Evolutionary conservation across 1,140 invertebrate species (phyloP).

Genomic region (Antheraea mylitta): DNA sequence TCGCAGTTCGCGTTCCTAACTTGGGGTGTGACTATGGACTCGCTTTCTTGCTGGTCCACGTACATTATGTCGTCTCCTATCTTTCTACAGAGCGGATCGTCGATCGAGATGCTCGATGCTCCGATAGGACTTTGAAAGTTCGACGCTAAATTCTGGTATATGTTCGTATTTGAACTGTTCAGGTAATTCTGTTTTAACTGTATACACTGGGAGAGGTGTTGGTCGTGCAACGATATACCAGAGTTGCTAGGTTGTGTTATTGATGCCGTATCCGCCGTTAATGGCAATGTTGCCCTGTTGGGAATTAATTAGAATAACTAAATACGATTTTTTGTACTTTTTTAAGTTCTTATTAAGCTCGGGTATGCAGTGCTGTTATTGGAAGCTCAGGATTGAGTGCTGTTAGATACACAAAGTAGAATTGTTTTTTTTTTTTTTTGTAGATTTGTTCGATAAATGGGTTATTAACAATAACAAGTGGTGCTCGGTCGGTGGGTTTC

Average conservation of each 20-base stretch:
- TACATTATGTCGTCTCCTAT: conserved; percentile 67
- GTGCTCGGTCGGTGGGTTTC: conserved; percentile 50
- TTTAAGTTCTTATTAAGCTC: conserved; percentile 33
- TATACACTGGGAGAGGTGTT: conserved; percentile 79
- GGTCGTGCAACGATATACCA: conserved; percentile 73
- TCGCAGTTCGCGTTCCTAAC: conserved; percentile 63
- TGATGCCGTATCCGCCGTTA: conserved; percentile 81
- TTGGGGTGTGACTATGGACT: conserved; percentile 46
- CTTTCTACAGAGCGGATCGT: conserved; percentile 60
- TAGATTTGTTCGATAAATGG: not conserved
- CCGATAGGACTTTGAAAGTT: conserved; percentile 58
- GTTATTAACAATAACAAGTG: conserved; percentile 63
- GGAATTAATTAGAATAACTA: conserved; percentile 16
- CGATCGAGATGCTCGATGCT: conserved; percentile 56
- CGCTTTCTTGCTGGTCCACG: conserved; percentile 63
- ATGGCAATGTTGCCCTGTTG: conserved; percentile 87
- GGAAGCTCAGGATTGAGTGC: conserved; percentile 47
- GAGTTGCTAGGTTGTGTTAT: conserved; percentile 76
- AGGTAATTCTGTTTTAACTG: conserved; percentile 74
- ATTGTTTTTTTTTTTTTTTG: not conserved
- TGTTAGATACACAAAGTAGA: conserved; percentile 60
- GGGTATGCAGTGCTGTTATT: conserved; percentile 49
- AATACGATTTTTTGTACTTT: conserved; percentile 30
- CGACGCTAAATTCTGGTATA: conserved; percentile 61
- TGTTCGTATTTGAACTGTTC: conserved; percentile 64